phyloP scores from a whole-genome alignment of 2,888 invertebrate genomes.

The Ethmia dodecea region DNA sequence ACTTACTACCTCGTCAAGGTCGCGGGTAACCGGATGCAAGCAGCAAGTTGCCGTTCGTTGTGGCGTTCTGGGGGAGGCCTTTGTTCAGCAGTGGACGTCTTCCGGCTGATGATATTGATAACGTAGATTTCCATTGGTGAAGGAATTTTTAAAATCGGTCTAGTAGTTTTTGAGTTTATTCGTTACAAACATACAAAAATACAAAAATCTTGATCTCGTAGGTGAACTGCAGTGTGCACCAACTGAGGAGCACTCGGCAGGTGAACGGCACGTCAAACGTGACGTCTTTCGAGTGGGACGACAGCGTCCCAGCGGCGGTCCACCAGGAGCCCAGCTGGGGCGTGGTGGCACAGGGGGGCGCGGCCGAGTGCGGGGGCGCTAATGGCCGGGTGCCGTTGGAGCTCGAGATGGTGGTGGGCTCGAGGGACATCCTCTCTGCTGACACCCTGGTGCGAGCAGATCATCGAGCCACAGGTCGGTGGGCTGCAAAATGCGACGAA shows the following conservation, averaged over 20 bases:
- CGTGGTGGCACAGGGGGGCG: constrained; percentile 40
- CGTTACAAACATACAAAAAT: no score
- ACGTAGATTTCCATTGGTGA: no score
- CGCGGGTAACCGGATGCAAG: no score
- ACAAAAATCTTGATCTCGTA: constrained; percentile 17
- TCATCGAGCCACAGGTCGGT: constrained; percentile 47
- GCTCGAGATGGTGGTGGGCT: constrained; percentile 61
- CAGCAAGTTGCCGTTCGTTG: no score
- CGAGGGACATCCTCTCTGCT: constrained; percentile 73
- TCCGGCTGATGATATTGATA: no score
- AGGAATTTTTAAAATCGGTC: no score
- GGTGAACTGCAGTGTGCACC: constrained; percentile 37
- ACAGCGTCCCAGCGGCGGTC: constrained; percentile 28
- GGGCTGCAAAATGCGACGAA: no score
- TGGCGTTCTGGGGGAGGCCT: no score
- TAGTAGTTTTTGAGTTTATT: no score
- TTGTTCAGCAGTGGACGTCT: no score
- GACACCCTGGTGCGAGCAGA: constrained; percentile 82
- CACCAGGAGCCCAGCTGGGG: constrained; percentile 26
- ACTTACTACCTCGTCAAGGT: no score
- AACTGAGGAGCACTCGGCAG: constrained; percentile 38
- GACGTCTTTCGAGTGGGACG: constrained; percentile 30
- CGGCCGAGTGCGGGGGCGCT: constrained; percentile 27
- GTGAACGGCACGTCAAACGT: constrained; percentile 45
- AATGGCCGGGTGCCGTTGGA: constrained; percentile 45